These are phyloP conservation scores for Gallinago jamesoni DNA, from an alignment of 2,113 vertebrate species.

Conservation along the genomic window DNA sequence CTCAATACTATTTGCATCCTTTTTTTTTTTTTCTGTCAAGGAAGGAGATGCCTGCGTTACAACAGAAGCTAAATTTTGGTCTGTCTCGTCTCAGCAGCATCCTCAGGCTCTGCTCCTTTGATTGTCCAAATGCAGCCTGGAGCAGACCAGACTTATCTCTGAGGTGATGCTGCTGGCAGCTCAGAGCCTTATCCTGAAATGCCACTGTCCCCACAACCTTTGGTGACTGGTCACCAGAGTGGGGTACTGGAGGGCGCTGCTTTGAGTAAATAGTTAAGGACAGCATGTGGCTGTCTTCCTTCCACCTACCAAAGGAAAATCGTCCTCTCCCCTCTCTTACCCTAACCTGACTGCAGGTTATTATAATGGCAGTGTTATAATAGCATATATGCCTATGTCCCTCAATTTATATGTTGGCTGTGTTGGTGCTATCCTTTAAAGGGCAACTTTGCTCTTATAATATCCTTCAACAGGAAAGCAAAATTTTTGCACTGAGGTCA, in stretches of 20 bases:
- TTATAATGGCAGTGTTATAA: not conserved
- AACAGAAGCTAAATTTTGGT: not conserved
- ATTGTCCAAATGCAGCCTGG: not conserved
- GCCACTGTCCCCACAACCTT: not conserved
- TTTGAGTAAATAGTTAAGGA: not conserved
- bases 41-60: not conserved
- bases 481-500: not conserved
- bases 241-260: too few species aligned
- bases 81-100: not conserved
- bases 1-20: not conserved
- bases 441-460: not conserved
- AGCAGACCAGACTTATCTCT: not conserved
- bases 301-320: not conserved
- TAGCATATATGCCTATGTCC: rapidly evolving
- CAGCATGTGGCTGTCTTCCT: not conserved
- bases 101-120: not conserved
- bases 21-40: not conserved
- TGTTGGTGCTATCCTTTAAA: not conserved
- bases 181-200: not conserved
- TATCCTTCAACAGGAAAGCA: not conserved
- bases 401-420: not conserved
- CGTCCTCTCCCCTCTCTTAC: not conserved
- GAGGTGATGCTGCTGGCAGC: not conserved
- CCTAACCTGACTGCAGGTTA: not conserved
- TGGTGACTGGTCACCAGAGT: not conserved